Evolutionary conservation across 2,113 vertebrate species (phyloP).

Genomic region (Ammodytes dubius): DNA sequence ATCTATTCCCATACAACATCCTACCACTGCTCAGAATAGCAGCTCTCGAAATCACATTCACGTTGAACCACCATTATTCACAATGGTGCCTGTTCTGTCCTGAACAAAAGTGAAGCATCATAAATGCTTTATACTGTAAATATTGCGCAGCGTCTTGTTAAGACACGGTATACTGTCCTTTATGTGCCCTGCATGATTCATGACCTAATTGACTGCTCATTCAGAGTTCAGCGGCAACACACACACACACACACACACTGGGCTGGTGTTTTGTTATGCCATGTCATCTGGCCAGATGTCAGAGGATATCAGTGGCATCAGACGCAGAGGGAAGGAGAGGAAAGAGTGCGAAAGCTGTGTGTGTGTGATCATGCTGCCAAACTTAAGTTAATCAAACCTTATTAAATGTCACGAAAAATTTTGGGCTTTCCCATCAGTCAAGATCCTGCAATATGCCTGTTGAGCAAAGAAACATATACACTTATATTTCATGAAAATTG

Average conservation of each 20-base stretch:
- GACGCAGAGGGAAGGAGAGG: background rate
- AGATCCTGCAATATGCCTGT: too few relatives aligned
- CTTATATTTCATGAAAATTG: too few relatives aligned
- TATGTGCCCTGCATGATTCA: background rate
- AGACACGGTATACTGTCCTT: background rate
- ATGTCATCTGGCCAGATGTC: background rate
- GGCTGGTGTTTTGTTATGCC: background rate
- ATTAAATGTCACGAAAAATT: constrained; percentile 28
- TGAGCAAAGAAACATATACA: too few relatives aligned
- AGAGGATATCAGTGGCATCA: background rate
- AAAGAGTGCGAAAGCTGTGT: background rate
- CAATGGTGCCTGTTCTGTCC: background rate
- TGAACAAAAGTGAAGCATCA: background rate
- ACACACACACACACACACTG: too few relatives aligned
- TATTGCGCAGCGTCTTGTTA: background rate
- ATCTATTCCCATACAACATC: background rate
- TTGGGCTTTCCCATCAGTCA: too few relatives aligned
- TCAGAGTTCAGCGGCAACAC: background rate
- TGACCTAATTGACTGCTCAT: background rate
- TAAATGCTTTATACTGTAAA: background rate
- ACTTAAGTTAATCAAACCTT: constrained; percentile 12
- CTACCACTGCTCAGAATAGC: background rate
- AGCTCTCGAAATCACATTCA: background rate
- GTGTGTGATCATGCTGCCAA: constrained; percentile 11
- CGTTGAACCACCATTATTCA: too few relatives aligned